phyloP scores from a whole-genome alignment of 1,140 invertebrate genomes.

The Ips typographus region DNA sequence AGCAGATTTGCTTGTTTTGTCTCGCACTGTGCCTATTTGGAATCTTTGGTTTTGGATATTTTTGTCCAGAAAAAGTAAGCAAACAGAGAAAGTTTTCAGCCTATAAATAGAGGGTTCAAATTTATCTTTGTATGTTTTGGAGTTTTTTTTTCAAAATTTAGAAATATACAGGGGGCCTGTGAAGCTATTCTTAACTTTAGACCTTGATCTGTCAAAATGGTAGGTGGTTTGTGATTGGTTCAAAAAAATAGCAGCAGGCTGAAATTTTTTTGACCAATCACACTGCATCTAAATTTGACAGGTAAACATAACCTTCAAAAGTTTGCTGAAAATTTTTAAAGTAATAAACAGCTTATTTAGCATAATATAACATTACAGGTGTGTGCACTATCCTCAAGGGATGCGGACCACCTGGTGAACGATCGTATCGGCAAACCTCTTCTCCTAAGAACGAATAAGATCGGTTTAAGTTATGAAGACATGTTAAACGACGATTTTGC shows the following conservation, averaged over 20 bases:
- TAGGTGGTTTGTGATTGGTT: too few species aligned
- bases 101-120: not conserved
- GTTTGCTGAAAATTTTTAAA: too few species aligned
- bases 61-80: conserved; percentile 78
- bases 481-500: conserved; percentile 82
- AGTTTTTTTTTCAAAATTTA: not conserved
- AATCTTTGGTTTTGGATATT: conserved; percentile 84
- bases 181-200: too few species aligned
- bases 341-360: too few species aligned
- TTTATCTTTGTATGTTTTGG: not conserved
- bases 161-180: too few species aligned
- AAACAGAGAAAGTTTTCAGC: conserved; percentile 2
- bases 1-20: conserved; percentile 75
- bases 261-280: too few species aligned
- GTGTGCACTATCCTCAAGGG: conserved; percentile 72
- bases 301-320: too few species aligned
- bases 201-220: too few species aligned
- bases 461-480: conserved; percentile 75
- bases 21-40: conserved; percentile 75
- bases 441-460: conserved; percentile 55
- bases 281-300: too few species aligned
- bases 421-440: conserved; percentile 62
- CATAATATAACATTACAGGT: conserved; percentile 47
- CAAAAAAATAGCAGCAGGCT: too few species aligned
- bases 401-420: conserved; percentile 54